Base-by-base conservation (phyloP, 2,113 vertebrate species). In the Propithecus coquereli region DNA sequence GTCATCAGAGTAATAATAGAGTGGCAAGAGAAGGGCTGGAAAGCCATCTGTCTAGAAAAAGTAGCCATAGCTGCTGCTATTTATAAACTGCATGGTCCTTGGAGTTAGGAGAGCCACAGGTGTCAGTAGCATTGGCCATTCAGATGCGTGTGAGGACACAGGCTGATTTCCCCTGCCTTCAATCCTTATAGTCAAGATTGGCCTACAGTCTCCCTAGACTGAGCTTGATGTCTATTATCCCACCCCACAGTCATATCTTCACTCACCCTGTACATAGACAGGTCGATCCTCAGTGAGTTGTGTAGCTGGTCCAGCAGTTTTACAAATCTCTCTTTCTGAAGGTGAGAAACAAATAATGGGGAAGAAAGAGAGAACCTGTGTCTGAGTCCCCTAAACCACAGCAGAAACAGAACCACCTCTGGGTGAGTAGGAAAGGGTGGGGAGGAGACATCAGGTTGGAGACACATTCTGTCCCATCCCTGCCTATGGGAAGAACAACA, bases 221-320 rank as follows among this genome's bases (percentile, higher is more conserved):
- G 84, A 91, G n/a, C 66, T 65, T 88, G 50, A 65, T 65, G 57
- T 74, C 23, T 88, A 63, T 45, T 25, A 16, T 37, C 45, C 88
- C 34, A 40, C 22, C 77, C 71, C 68, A 89, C 6, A 59, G 61
- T 32, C 85, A 80, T 30, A 52, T 89, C 91, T 74, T 92, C 47
- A 98, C 99, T 99, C 97, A 99, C 99, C 97, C 99, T 98, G 92
- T 99, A 99, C 91, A 99, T 99, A 18, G 99, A 99, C 66, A 99
- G 99, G 98, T 99, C 99, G 70, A 99, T 99, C 37, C 99, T 99
- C 87, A 99, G 97, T 23, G 99, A 99, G 96, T 99, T 99, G 98
- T 99, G 99, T 40, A 99, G 98, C 97, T 99, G 99, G 97, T 99
- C 99, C 97, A 99, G 97, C 20, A 99, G 99, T 98, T 99, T 99